Evolutionary conservation across 2,113 vertebrate species (phyloP).

Genomic region (Erythrolamprus reginae): DNA sequence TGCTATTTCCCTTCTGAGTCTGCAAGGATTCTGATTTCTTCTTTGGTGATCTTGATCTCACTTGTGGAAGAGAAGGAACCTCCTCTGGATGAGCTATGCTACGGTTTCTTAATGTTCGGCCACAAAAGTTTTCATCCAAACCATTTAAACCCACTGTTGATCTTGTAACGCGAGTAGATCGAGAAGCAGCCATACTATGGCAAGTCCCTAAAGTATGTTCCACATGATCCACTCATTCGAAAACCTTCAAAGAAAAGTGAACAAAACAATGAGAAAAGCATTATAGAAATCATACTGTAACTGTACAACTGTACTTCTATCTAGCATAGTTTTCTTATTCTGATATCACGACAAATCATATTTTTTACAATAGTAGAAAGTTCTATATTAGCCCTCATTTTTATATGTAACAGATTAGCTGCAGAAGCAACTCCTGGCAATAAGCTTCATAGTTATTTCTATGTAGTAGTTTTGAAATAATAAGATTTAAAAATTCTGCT

Average conservation of each 20-base stretch:
- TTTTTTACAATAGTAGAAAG: background rate
- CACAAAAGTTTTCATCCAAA: slow-evolving; percentile 99
- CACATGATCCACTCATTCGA: slow-evolving; percentile 92
- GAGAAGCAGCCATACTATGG: slow-evolving; percentile 99
- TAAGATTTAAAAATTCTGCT: background rate
- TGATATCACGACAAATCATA: background rate
- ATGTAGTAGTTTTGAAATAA: background rate
- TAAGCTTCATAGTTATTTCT: background rate
- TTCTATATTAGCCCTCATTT: background rate
- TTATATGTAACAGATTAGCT: background rate
- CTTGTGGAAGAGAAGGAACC: slow-evolving; percentile 79
- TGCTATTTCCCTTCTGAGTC: slow-evolving; percentile 68
- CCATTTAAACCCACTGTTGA: slow-evolving; percentile 99
- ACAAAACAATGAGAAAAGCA: slow-evolving; percentile 65
- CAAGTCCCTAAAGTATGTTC: slow-evolving; percentile 90
- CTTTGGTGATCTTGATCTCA: slow-evolving; percentile 93
- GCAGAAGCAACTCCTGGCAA: background rate
- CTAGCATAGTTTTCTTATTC: background rate
- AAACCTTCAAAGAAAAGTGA: slow-evolving; percentile 78
- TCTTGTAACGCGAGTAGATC: slow-evolving; percentile 99
- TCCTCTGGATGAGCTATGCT: slow-evolving; percentile 97
- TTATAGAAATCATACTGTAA: slow-evolving; percentile 32
- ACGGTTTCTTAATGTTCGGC: slow-evolving; percentile 97
- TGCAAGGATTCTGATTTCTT: slow-evolving; percentile 85
- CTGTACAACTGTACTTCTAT: background rate